Evolutionary conservation across 2,797 vertebrate species (phyloP).

Genomic region (Tokudaia muenninki): DNA sequence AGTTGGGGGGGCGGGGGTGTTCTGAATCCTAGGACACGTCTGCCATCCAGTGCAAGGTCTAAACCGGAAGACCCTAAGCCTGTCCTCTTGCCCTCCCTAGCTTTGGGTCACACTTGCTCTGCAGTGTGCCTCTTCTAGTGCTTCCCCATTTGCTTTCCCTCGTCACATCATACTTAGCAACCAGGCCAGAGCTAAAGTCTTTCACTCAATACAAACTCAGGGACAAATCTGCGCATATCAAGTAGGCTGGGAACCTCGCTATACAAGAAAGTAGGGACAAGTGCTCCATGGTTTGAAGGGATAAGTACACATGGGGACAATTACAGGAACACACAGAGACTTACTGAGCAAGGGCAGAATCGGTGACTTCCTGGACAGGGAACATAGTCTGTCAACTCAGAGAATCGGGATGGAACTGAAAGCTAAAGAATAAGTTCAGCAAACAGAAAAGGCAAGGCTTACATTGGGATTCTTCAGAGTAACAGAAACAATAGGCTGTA

Average conservation of each 20-base stretch:
- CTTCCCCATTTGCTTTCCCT: slow-evolving; percentile 1
- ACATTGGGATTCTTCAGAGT: neutral
- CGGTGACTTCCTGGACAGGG: neutral
- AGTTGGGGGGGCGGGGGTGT: too few relatives aligned
- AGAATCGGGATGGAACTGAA: neutral
- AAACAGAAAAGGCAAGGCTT: neutral
- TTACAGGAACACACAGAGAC: neutral
- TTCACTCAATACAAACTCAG: neutral
- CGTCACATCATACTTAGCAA: neutral
- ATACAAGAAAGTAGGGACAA: neutral
- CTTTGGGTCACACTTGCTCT: neutral
- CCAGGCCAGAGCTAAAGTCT: neutral
- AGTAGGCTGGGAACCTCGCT: neutral
- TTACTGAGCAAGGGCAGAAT: neutral
- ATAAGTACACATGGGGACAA: neutral
- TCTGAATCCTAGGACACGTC: neutral
- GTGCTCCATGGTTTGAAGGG: neutral
- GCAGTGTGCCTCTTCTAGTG: neutral
- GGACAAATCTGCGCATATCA: neutral
- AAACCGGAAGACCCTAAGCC: neutral
- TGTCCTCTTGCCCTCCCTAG: neutral
- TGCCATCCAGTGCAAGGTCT: neutral
- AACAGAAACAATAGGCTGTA: neutral
- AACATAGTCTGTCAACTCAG: neutral
- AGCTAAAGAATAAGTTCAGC: neutral